Evolutionary conservation across 2,113 vertebrate species (phyloP).

Genomic region (Charina bottae): DNA sequence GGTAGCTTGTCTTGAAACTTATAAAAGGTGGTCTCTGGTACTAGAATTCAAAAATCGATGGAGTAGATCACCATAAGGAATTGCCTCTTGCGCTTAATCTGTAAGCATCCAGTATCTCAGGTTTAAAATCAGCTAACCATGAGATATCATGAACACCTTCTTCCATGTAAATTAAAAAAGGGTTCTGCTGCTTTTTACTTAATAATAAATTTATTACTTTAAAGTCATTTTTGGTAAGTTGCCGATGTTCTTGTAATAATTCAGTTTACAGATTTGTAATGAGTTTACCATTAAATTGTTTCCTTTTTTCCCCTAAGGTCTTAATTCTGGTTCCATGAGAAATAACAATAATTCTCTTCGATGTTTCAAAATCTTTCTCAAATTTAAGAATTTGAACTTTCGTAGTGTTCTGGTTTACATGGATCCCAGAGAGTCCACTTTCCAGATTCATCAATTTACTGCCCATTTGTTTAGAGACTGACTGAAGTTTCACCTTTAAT

Average conservation of each 20-base stretch:
- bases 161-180: neutral
- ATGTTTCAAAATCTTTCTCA: neutral
- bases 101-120: neutral
- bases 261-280: neutral
- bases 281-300: neutral
- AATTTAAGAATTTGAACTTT: neutral
- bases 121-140: neutral
- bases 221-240: neutral
- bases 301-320: neutral
- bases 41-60: neutral
- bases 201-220: neutral
- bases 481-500: neutral
- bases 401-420: neutral
- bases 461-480: neutral
- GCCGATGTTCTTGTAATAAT: neutral
- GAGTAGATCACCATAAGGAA: neutral
- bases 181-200: neutral
- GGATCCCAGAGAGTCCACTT: neutral
- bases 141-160: neutral
- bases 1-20: neutral
- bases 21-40: neutral
- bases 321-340: neutral
- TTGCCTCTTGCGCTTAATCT: neutral
- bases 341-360: neutral
- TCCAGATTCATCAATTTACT: neutral